phyloP scores from a whole-genome alignment of 2,113 vertebrate genomes.

The Brachirus orientalis region DNA sequence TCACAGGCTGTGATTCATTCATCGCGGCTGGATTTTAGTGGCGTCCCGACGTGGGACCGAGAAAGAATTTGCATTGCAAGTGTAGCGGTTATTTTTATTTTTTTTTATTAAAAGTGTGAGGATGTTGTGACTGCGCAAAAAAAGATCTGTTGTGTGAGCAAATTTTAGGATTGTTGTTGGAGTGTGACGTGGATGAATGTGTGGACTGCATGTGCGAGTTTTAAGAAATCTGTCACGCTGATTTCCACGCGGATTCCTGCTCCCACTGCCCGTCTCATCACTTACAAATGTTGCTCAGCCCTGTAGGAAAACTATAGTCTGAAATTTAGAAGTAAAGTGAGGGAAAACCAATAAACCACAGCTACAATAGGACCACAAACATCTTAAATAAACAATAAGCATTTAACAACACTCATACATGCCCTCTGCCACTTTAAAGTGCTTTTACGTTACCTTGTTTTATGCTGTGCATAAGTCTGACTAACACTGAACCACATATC shows the following conservation, averaged over 20 bases:
- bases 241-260: background rate
- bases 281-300: conserved; percentile 1
- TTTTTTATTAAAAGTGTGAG: conserved; percentile 26
- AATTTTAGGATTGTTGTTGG: conserved; percentile 9
- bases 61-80: conserved; percentile 9
- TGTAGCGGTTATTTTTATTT: conserved; percentile 7
- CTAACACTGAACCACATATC: no score
- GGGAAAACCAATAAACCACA: background rate
- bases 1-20: conserved; percentile 47
- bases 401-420: no score
- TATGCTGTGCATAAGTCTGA: no score
- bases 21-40: conserved; percentile 3
- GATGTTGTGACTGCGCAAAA: conserved; percentile 27
- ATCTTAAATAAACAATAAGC: no score
- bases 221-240: conserved; percentile 9
- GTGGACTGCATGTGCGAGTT: no score
- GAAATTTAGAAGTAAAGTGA: background rate
- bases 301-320: background rate
- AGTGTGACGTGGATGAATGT: conserved; percentile 16
- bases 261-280: conserved; percentile 1
- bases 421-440: no score
- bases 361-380: no score
- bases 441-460: no score
- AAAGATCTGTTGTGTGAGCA: conserved; percentile 33
- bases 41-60: conserved; percentile 9